These are phyloP conservation scores for Phenganax stokvisi DNA, from an alignment of 92 coral and sea anemone genomes.

Conservation along the genomic window DNA sequence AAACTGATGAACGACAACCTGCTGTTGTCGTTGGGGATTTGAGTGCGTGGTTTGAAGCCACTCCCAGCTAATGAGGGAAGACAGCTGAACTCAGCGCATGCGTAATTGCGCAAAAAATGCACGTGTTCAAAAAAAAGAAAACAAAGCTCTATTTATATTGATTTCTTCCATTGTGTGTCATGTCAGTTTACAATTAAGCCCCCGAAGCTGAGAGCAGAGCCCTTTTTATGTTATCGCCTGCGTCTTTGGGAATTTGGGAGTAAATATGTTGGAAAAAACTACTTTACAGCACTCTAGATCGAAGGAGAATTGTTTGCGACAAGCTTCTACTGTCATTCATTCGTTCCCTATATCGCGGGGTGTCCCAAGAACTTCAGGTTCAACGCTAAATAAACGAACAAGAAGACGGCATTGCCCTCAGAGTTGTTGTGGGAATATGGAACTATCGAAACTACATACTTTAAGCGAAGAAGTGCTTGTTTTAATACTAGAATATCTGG, in stretches of 20 bases:
- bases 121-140: constrained; percentile 99
- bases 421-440: constrained; percentile 23
- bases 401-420: constrained; percentile 13
- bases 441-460: constrained; percentile 22
- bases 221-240: constrained; percentile 18
- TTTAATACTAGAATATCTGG: constrained; percentile 95
- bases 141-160: constrained; percentile 99
- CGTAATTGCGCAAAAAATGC: constrained; percentile 98
- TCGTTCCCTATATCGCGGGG: constrained; percentile 26
- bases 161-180: constrained; percentile 51
- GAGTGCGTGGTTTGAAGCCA: constrained; percentile 43
- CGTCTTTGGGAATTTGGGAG: neutral
- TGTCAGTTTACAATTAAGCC: constrained; percentile 44
- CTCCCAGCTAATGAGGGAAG: constrained; percentile 45
- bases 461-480: constrained; percentile 98
- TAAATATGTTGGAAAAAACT: constrained; percentile 30
- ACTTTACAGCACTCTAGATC: constrained; percentile 18
- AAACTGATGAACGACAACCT: constrained; percentile 41
- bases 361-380: constrained; percentile 23
- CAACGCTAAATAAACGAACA: constrained; percentile 26
- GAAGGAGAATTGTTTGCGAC: constrained; percentile 30
- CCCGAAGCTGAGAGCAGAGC: constrained; percentile 22
- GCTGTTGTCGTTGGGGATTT: constrained; percentile 35
- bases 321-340: constrained; percentile 26
- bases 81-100: constrained; percentile 70